Base-by-base conservation (phyloP, 2,113 vertebrate genomes). In the Sphyrna mokarran region DNA sequence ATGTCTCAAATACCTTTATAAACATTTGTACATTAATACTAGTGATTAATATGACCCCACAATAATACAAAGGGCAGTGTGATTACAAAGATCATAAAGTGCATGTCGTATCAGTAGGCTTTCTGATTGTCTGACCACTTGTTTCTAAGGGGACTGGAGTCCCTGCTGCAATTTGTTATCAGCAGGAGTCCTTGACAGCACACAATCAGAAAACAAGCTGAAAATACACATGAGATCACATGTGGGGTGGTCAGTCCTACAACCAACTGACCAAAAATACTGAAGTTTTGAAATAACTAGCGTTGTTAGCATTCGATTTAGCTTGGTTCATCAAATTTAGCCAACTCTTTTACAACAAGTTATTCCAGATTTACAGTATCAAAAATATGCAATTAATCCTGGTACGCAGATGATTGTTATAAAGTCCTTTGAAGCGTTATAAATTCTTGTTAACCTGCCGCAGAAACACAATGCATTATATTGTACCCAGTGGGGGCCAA, bases 11-110 rank as follows among this genome's bases (percentile, higher is more conserved):
- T 66, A 93, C 33, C 33, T 93, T 93, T 93, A 93, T 66, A 93
- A 66, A 93, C 89, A 93, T 37, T 37, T 66, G n/a, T 93, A 37
- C 61, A 93, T 93, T 66, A 93, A 93, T 93, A 37, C 61, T 93
- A 66, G 14, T 93, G 89, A 93, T 93, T 93, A 91, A 93, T 93
- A 93, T 93, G 89, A 63, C 87, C 87, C 58, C 29, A n/a, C 87
- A 91, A 61, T 91, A 91, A 91, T 61, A 80, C 37, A 91, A 33
- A 66, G 89, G 61, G n/a, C 61, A 68, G 89, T 18, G 89, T 93
- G 89, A 93, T 93, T 93, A 93, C 89, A 93, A 18, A 93, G 89
- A 66, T 93, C 89, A 93, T 93, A 93, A 93, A 93, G 89, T 93
- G 89, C 89, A 93, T 37, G n/a, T 93, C 61, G 37, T 37, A 93